Base-by-base conservation (phyloP, 2,888 invertebrate genomes). In the Macaria liturata region DNA sequence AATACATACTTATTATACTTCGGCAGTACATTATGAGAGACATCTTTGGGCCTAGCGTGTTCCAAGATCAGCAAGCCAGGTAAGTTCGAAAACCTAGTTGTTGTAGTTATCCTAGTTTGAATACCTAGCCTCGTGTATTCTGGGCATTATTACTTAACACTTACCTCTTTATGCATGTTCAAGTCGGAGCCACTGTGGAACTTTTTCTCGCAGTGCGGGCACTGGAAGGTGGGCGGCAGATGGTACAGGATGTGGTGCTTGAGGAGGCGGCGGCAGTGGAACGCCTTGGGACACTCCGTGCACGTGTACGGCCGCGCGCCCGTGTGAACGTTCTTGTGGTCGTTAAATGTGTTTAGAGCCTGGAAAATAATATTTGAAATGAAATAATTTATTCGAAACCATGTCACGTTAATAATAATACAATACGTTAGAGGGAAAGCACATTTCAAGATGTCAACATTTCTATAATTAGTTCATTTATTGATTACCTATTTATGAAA, bases 291-390 rank as follows among this genome's bases (percentile, higher is more conserved):
- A 7, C 57, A 57, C 4, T 5, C 3, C 7, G 4, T 6, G 34
- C 57, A 58, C 4, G 40, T 6, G 57, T 53, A 58, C 0, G 57
- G 57, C 3, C 32, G 31, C 32, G 30, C 42, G 9, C 57, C 57
- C 4, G 57, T 34, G 45, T 58, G 57, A 1, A 58, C 32, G 47
- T 58, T 58, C 42, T 45, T 45, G 46, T 58, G 57, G 42, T 58
- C 57, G 3, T 40, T 9, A 45, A 53, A 58, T 45, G 53, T 53
- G 0, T 48, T 40, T n/a, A 53, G 48, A 20, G 49, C 53, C 57
- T 58, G 45, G 1, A 9, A 37, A 34, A 32, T 50, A 20, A 20
- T 20, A 20, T 20, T 20, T 20, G 20, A 20, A 20, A 2, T 20
- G 20, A 20, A 1, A 20, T 20, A 20, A 20, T 20, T 20, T 20